These are phyloP conservation scores for Sitta europaea DNA, from an alignment of 2,113 vertebrate species.

Conservation along the genomic window DNA sequence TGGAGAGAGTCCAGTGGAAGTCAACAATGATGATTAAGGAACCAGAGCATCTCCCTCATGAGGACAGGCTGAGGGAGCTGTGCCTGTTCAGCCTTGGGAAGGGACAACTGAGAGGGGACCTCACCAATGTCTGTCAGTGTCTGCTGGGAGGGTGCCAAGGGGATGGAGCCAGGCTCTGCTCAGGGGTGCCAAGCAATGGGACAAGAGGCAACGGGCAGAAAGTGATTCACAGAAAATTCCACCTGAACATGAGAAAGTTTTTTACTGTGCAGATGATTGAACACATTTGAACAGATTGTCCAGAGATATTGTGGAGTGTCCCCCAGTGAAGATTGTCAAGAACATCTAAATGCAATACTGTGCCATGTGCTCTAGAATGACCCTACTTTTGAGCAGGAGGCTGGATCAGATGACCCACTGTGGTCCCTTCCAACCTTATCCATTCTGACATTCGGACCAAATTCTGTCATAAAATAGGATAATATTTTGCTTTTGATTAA, in stretches of 20 bases:
- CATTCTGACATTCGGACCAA: not conserved
- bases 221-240: not conserved
- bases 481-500: not conserved
- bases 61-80: too few relatives aligned
- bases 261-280: accelerated
- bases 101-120: too few relatives aligned
- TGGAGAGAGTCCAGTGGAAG: too few relatives aligned
- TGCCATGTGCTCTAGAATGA: not conserved
- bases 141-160: too few relatives aligned
- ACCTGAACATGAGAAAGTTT: accelerated
- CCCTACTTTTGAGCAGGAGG: not conserved
- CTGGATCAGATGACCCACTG: not conserved
- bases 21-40: accelerated
- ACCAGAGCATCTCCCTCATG: accelerated
- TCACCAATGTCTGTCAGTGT: too few relatives aligned
- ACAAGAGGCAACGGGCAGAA: not conserved
- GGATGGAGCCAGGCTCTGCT: not conserved
- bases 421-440: not conserved
- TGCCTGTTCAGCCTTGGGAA: too few relatives aligned
- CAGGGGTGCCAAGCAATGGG: accelerated
- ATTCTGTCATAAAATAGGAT: not conserved
- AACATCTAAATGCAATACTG: not conserved
- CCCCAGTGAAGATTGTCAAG: not conserved
- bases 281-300: accelerated
- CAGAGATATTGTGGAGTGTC: not conserved